Percentiles rank a stretch among this genome's conserved stretches.
Evolutionary conservation across 2,113 vertebrate genomes (phyloP).

Genomic region (Bubo blakistoni): DNA sequence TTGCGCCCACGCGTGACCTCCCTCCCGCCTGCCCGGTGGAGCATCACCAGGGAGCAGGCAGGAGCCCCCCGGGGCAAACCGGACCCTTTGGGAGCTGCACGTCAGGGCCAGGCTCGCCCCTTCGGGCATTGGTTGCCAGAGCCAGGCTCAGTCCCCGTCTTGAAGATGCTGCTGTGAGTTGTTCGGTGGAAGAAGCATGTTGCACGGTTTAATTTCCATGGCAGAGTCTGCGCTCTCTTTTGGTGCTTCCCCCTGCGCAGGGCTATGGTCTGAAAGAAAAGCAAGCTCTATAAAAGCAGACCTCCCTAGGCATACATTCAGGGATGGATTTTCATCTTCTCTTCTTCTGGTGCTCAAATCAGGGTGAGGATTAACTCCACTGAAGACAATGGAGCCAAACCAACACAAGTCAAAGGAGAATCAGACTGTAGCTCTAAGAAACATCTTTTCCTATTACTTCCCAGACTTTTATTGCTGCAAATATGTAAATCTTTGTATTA

Average conservation of each 20-base stretch:
- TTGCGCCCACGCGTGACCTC: neutral
- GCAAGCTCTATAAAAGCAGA: neutral
- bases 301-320: neutral
- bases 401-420: neutral
- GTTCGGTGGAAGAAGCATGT: neutral
- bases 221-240: neutral
- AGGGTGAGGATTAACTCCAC: neutral
- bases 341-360: neutral
- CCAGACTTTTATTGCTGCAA: neutral
- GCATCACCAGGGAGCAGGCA: neutral
- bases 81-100: neutral
- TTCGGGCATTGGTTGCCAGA: accelerated
- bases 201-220: neutral
- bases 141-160: neutral
- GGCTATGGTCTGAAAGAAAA: neutral
- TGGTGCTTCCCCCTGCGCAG: neutral
- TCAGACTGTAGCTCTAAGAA: neutral
- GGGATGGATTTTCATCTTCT: neutral
- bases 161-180: neutral
- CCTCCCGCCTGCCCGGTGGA: accelerated
- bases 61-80: accelerated
- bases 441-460: neutral
- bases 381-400: neutral
- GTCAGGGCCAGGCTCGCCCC: neutral
- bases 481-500: conserved; percentile 14